Percentiles rank a stretch among this genome's conserved stretches.
Conservation (phyloP, 2,888 invertebrate genomes). For the Cremastinae sp. region DNA sequence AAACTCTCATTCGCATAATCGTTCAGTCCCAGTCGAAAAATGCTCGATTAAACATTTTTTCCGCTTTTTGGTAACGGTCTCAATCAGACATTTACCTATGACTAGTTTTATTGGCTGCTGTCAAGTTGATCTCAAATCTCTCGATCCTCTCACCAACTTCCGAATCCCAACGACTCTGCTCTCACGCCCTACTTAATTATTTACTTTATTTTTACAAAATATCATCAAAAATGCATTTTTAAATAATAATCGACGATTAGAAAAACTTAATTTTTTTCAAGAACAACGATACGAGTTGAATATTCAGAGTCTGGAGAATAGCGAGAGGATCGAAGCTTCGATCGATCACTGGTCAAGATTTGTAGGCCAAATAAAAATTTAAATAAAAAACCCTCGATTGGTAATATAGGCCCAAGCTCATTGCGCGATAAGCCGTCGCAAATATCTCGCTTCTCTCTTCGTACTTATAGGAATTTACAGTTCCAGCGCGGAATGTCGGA, state of each 20-base stretch:
- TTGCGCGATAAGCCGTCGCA: slow-evolving; percentile 13
- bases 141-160: neutral
- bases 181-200: too few relatives aligned
- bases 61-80: slow-evolving; percentile 24
- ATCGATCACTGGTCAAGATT: slow-evolving; percentile 26
- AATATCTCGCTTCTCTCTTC: slow-evolving; percentile 20
- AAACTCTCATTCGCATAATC: neutral
- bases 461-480: slow-evolving; percentile 51
- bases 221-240: neutral
- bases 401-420: slow-evolving; percentile 33
- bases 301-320: slow-evolving; percentile 1
- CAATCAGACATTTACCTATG: slow-evolving; percentile 44
- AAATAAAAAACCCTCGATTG: slow-evolving; percentile 34
- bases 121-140: slow-evolving; percentile 25
- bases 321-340: slow-evolving; percentile 2
- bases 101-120: slow-evolving; percentile 60
- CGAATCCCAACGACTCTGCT: neutral
- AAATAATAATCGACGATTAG: too few relatives aligned
- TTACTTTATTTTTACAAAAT: neutral
- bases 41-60: slow-evolving; percentile 30
- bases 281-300: neutral
- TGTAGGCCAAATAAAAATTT: slow-evolving; percentile 54
- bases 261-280: too few relatives aligned
- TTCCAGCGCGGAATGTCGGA: slow-evolving; percentile 57
- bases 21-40: slow-evolving; percentile 29